Evolutionary conservation across 2,113 vertebrate species (phyloP).

Genomic region (Callionymus lyra): DNA sequence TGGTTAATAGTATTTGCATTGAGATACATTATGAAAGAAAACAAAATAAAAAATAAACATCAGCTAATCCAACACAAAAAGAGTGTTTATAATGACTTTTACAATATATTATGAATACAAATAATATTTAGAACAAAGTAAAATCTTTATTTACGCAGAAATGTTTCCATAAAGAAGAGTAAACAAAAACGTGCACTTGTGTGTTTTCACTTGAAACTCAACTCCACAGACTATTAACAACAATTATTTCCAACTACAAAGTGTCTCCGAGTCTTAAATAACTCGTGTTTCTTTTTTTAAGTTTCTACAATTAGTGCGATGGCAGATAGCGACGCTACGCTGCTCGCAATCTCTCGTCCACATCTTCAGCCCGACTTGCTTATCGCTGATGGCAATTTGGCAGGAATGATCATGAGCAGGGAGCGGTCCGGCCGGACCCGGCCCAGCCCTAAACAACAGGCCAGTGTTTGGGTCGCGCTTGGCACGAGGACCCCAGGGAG

Average conservation of each 20-base stretch:
- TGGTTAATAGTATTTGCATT: too few relatives aligned
- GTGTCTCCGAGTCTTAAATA: conserved; percentile 38
- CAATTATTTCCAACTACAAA: too few relatives aligned
- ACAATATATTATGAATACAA: conserved; percentile 57
- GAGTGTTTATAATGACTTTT: conserved; percentile 16
- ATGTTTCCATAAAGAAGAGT: too few relatives aligned
- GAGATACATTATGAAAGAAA: too few relatives aligned
- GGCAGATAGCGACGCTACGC: conserved; percentile 64
- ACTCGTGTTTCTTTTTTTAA: too few relatives aligned
- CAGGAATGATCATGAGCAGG: conserved; percentile 63
- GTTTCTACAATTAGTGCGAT: conserved; percentile 72
- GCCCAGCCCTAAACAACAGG: conserved; percentile 67
- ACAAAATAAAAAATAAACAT: too few relatives aligned
- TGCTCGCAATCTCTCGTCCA: conserved; percentile 55
- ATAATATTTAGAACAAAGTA: too few relatives aligned
- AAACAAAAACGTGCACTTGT: too few relatives aligned
- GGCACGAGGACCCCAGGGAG: conserved; percentile 55
- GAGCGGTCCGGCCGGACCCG: conserved; percentile 53
- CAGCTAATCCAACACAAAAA: too few relatives aligned
- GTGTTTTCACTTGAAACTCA: too few relatives aligned
- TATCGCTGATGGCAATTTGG: conserved; percentile 72
- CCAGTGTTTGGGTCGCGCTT: conserved; percentile 59
- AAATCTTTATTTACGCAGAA: too few relatives aligned
- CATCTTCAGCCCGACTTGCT: conserved; percentile 65
- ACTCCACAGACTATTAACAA: too few relatives aligned